Evolutionary conservation across 1,140 invertebrate genomes (phyloP).

Genomic region (Drosophila grimshawi): DNA sequence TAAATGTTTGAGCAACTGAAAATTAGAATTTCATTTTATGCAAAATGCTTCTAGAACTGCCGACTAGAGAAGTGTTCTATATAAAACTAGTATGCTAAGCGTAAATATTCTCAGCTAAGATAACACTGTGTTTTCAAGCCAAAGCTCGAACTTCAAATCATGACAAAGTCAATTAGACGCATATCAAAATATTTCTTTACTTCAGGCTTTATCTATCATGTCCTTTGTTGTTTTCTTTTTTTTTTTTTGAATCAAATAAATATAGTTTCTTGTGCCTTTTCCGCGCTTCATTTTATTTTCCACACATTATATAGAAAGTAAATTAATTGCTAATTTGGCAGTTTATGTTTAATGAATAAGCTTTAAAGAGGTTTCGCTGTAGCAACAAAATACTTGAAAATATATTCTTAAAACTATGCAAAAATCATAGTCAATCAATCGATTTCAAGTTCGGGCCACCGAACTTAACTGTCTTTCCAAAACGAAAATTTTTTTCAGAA

Average conservation of each 20-base stretch:
- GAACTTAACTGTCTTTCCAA: slow-evolving; percentile 8
- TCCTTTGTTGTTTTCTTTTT: background rate
- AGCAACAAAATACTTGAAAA: slow-evolving; percentile 43
- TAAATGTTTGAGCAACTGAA: slow-evolving; percentile 53
- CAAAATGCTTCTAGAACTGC: slow-evolving; percentile 52
- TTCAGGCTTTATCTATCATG: slow-evolving; percentile 22
- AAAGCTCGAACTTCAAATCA: slow-evolving; percentile 31
- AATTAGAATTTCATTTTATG: slow-evolving; percentile 26
- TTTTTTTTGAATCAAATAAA: slow-evolving; percentile 6
- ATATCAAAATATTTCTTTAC: slow-evolving; percentile 53
- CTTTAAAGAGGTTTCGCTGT: slow-evolving; percentile 72
- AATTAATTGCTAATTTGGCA: slow-evolving; percentile 19
- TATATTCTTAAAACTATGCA: slow-evolving; percentile 14
- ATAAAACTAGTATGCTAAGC: slow-evolving; percentile 31
- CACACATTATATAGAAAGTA: slow-evolving; percentile 13
- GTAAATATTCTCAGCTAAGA: slow-evolving; percentile 33
- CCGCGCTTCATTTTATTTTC: slow-evolving; percentile 42
- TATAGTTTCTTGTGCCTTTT: slow-evolving; percentile 69
- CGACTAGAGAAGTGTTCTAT: slow-evolving; percentile 19
- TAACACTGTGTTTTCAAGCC: slow-evolving; percentile 34
- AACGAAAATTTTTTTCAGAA: background rate
- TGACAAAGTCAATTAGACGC: slow-evolving; percentile 70
- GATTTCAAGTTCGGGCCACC: slow-evolving; percentile 1
- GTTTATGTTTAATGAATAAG: slow-evolving; percentile 52
- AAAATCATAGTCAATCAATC: background rate